Evolutionary conservation across 2,113 vertebrate genomes (phyloP), one percentile per base, ranked within the genome.

Genomic region (Girardinichthys multiradiatus): DNA sequence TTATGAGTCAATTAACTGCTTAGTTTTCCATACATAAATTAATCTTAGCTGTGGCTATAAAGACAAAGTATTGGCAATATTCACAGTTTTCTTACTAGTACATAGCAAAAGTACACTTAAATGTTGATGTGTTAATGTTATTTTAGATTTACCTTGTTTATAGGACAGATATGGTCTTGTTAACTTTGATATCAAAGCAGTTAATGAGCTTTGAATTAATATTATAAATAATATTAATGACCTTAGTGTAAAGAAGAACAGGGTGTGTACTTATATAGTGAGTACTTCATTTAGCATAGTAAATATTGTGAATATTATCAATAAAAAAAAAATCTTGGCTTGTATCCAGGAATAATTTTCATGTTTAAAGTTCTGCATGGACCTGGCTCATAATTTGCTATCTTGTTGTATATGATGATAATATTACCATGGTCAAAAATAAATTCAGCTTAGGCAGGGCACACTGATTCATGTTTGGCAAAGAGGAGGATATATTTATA

Each of bases 401-500:
- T 77, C 73, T 70, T 70, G 67, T 24, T 65, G 48, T 13, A 76
- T 64, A 70, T 80, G 72, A 79, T 37, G 0, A 30, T 59, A 63
- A 33, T 74, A 74, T 73, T 76, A 76, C 62, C n/a, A 21, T 48
- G 64, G 31, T 81, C 82, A 61, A 75, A 90, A 88, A 81, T 85
- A 83, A 81, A 86, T 77, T n/a, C 14, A 72, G 76, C 76, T 35
- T 74, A 57, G 70, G 68, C 64, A 79, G 63, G 37, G 31, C 71
- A 33, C n/a, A 60, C 27, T 66, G 33, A 63, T 68, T 80, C 27
- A 0, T 78, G 57, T 76, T 68, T 82, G 81, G 58, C 70, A 48
- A n/a, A 54, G 21, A 62, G 66, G 63, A 60, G 13, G 57, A 81
- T 75, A 76, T 87, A 87, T 86, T 86, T 80, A 78, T 82, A 86